Evolutionary conservation across 2,888 invertebrate species (phyloP).

Genomic region (Auanema sp.): DNA sequence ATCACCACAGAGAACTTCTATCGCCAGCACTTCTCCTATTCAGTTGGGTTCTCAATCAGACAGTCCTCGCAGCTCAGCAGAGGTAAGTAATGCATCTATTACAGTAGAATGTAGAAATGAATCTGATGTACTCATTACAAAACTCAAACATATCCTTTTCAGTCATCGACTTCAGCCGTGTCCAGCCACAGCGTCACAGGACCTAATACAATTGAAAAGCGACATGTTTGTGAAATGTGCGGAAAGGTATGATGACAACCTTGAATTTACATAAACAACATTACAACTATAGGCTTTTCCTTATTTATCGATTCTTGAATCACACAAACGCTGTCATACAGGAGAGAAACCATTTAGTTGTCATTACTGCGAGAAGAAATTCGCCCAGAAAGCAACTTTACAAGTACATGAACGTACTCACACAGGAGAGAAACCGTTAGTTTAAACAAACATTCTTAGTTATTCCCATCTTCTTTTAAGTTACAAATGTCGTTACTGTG

Average conservation of each 20-base stretch:
- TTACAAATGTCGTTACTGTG: constrained; percentile 62
- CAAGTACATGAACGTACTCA: constrained; percentile 64
- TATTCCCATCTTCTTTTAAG: constrained; percentile 29
- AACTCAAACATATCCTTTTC: constrained; percentile 1
- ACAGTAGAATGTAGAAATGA: no score
- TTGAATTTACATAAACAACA: not conserved
- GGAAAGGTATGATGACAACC: constrained; percentile 42
- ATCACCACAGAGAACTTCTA: constrained; percentile 3
- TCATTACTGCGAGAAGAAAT: constrained; percentile 62
- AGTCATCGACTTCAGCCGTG: constrained; percentile 1
- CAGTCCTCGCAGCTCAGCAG: constrained; percentile 6
- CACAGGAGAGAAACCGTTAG: constrained; percentile 62
- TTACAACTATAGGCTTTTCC: constrained; percentile 28
- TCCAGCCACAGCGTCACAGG: constrained; percentile 15
- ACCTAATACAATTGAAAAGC: constrained; percentile 46
- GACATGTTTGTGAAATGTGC: constrained; percentile 59
- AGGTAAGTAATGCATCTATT: no score
- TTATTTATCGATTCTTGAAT: constrained; percentile 63
- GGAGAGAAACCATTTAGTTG: constrained; percentile 64
- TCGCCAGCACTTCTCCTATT: constrained; percentile 14
- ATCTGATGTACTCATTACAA: not conserved
- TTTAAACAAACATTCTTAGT: not conserved
- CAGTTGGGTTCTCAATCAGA: constrained; percentile 6
- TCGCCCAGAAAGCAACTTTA: constrained; percentile 64
- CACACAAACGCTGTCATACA: constrained; percentile 65